Evolutionary conservation across 2,888 invertebrate genomes (phyloP).

Genomic region (Hypsopygia costalis): DNA sequence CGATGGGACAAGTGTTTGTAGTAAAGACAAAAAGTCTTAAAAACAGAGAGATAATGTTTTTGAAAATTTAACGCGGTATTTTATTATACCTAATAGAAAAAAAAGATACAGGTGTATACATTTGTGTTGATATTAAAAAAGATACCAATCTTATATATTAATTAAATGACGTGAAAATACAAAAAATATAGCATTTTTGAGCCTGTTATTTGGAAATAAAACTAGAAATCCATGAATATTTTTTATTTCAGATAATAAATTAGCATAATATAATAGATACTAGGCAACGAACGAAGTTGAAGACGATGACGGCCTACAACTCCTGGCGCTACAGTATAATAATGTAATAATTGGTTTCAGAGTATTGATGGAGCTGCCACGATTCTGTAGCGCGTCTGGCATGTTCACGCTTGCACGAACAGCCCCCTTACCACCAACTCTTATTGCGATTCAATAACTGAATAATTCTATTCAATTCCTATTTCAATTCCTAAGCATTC

Average conservation of each 20-base stretch:
- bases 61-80: constrained; percentile 10
- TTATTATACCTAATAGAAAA: constrained; percentile 7
- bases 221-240: not conserved
- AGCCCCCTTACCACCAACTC: too few relatives aligned
- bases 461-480: too few relatives aligned
- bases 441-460: too few relatives aligned
- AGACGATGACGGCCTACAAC: too few relatives aligned
- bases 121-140: not conserved
- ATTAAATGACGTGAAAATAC: not conserved
- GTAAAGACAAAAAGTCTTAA: constrained; percentile 70
- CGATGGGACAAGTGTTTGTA: constrained; percentile 41
- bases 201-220: constrained; percentile 6
- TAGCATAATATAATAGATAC: too few relatives aligned
- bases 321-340: too few relatives aligned
- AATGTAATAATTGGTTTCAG: too few relatives aligned
- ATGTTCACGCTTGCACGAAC: too few relatives aligned
- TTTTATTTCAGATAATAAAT: constrained; percentile 4
- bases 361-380: too few relatives aligned
- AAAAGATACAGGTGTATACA: constrained; percentile 7
- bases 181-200: constrained; percentile 3
- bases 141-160: constrained; percentile 4
- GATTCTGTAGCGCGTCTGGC: too few relatives aligned
- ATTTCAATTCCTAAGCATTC: too few relatives aligned
- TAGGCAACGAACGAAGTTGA: too few relatives aligned
- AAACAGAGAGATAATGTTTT: constrained; percentile 7